Percentiles rank a stretch among this genome's conserved stretches.
Conservation (phyloP, 1,140 invertebrate species). For the Andrena cerasifolii region DNA sequence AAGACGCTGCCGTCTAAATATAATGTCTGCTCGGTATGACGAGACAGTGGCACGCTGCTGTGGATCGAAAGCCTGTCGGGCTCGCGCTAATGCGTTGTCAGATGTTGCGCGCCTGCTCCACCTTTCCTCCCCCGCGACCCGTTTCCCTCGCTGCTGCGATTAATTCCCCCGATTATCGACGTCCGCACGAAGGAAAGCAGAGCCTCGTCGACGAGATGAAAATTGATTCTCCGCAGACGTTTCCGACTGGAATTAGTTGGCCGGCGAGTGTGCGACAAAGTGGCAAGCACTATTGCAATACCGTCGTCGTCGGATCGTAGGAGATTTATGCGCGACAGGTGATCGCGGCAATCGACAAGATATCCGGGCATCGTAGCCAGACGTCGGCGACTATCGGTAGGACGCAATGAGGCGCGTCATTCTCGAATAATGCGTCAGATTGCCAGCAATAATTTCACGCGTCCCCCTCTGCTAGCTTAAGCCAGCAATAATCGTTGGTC, state of each 20-base stretch:
- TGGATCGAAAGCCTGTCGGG: constrained; percentile 58
- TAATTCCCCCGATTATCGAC: constrained; percentile 29
- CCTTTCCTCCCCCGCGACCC: constrained; percentile 2
- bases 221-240: constrained; percentile 15
- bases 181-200: not conserved
- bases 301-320: not conserved
- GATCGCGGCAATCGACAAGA: constrained; percentile 22
- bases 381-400: constrained; percentile 13
- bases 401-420: constrained; percentile 49
- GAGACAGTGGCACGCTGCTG: constrained; percentile 67
- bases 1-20: constrained; percentile 69
- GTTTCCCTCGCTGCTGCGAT: constrained; percentile 18
- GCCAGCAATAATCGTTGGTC: constrained; percentile 53
- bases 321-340: constrained; percentile 23
- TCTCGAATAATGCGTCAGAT: constrained; percentile 64
- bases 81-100: constrained; percentile 73
- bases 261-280: not conserved
- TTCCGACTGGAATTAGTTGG: constrained; percentile 23
- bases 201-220: too few relatives aligned
- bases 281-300: not conserved
- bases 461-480: constrained; percentile 18
- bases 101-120: constrained; percentile 61
- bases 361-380: not conserved
- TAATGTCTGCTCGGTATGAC: constrained; percentile 66
- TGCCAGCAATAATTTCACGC: constrained; percentile 52